Conservation (phyloP, 2,797 vertebrate species). For the Lagocephalus sceleratus region DNA sequence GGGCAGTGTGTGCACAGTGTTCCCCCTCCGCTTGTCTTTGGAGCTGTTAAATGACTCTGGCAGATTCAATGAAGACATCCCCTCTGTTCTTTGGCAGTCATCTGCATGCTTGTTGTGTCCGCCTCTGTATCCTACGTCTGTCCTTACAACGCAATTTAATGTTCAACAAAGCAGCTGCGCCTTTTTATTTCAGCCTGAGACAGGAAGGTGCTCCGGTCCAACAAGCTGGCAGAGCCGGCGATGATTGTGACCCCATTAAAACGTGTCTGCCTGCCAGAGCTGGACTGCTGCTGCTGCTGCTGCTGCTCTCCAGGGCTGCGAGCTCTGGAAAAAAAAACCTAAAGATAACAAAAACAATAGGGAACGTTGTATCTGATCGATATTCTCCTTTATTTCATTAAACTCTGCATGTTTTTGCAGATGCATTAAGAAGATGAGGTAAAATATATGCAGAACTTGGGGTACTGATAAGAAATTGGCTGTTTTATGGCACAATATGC, state of each 20-base stretch:
- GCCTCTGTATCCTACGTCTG: slow-evolving; percentile 36
- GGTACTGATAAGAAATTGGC: too few species aligned
- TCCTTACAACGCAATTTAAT: slow-evolving; percentile 28
- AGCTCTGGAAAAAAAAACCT: slow-evolving; percentile 2
- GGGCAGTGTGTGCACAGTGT: slow-evolving; percentile 51
- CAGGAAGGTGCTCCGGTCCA: slow-evolving; percentile 30
- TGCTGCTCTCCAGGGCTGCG: slow-evolving; percentile 21
- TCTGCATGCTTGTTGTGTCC: slow-evolving; percentile 49
- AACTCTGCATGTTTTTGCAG: too few species aligned
- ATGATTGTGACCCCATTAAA: slow-evolving; percentile 52
- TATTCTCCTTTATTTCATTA: too few species aligned
- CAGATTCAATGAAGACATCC: slow-evolving; percentile 57
- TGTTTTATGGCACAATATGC: too few species aligned
- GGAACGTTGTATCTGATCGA: neutral
- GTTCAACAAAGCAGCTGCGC: slow-evolving; percentile 29
- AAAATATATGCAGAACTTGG: too few species aligned
- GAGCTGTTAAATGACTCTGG: slow-evolving; percentile 58
- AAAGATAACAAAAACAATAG: too few species aligned
- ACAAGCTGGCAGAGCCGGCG: slow-evolving; percentile 27
- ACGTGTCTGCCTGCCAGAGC: slow-evolving; percentile 39
- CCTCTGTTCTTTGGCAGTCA: slow-evolving; percentile 43
- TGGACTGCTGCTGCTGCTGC: slow-evolving; percentile 21
- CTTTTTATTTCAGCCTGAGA: slow-evolving; percentile 21
- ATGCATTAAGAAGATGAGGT: too few species aligned
- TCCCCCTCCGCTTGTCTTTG: slow-evolving; percentile 13